phyloP scores from a whole-genome alignment of 2,113 vertebrate genomes.

The Alouatta palliata region DNA sequence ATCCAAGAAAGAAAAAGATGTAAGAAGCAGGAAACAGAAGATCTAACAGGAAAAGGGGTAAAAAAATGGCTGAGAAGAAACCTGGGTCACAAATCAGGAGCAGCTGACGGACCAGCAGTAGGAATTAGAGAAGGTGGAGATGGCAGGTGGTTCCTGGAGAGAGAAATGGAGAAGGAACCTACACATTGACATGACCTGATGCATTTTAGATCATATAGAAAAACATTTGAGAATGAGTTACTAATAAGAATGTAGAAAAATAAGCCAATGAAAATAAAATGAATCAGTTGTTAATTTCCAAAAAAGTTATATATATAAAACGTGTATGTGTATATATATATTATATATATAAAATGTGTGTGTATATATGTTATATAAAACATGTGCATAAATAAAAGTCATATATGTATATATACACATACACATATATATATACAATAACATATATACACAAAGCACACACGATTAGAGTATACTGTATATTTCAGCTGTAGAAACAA shows the following conservation, averaged over 20 bases:
- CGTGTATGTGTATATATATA: neutral
- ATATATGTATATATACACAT: neutral
- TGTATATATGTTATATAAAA: neutral
- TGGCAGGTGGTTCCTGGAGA: neutral
- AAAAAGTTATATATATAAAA: neutral
- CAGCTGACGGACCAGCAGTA: accelerated
- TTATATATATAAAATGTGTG: neutral
- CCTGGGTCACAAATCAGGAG: neutral
- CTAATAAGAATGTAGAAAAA: neutral
- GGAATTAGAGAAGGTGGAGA: neutral
- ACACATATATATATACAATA: no score
- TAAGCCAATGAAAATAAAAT: neutral
- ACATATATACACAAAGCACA: neutral
- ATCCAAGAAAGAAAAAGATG: neutral
- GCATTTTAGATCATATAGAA: neutral
- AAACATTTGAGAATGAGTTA: neutral
- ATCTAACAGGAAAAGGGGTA: neutral
- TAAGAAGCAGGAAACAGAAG: neutral
- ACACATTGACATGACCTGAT: no score
- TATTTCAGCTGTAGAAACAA: neutral
- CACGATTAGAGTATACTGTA: neutral
- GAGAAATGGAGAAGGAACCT: neutral
- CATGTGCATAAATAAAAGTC: no score
- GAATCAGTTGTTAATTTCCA: neutral
- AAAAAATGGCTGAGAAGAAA: neutral